Evolutionary conservation across 2,888 invertebrate species (phyloP), one percentile per base, ranked within the genome.

Genomic region (Phengaris arion): DNA sequence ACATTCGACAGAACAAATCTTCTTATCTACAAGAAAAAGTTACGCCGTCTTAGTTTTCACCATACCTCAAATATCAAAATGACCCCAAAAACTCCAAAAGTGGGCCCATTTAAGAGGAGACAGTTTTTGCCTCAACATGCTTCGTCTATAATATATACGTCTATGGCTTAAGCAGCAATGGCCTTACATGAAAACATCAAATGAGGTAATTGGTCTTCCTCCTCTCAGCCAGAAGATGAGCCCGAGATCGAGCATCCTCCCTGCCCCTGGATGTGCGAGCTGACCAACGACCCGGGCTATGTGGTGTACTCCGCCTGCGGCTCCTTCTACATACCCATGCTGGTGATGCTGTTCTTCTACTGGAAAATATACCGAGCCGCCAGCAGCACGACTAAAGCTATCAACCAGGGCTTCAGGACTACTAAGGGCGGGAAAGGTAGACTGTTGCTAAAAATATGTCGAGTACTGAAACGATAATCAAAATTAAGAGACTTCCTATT

Each of bases 261-360:
- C 45, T 97, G 97, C 85, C 96, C 96, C 10, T 97, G 97, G 96
- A 97, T 96, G 81, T 98, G 98, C 86, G 98, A 98, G 88, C 95
- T 98, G 80, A 98, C 98, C 84, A 98, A 98, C 92, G 98, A 98
- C 87, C 96, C 97, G 72, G 98, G 98, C 75, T 99, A 99, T 94
- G 98, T 99, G 76, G 96, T 99, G 76, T 99, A 99, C 93, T 98
- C 98, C 5, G 99, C 99, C 0, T 95, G 99, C 46, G 99, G 99
- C n/a, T 98, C 98, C 79, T 99, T 99, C 95, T 99, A 98, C 93
- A 96, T 99, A 84, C 99, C 99, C 64, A 98, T 98, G 98, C 96
- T 98, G 83, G 98, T 99, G 81, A 99, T 99, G 98, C 94, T 98
- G 83, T 99, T 98, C 95, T 99, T 99, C 94, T 99, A 99, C 90